Percentiles rank a stretch among this genome's conserved stretches.
Conservation (phyloP, 2,113 vertebrate genomes). For the Tupaia chinensis region DNA sequence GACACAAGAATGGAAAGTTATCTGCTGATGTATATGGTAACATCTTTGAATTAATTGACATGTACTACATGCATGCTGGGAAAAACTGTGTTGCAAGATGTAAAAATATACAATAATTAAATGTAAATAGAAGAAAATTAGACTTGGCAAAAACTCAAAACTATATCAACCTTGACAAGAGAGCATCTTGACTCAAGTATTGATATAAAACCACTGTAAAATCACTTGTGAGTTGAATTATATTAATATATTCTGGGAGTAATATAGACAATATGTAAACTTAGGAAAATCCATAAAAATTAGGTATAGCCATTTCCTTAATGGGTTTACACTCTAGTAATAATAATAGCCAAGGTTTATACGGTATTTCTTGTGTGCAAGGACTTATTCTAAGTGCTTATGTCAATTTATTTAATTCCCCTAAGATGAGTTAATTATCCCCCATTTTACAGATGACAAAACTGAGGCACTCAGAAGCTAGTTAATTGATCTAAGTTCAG, state of each 20-base stretch:
- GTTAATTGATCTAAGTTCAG: background rate
- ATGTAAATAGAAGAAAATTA: background rate
- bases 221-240: background rate
- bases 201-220: slow-evolving; percentile 23
- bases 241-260: background rate
- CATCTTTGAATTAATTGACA: too few species aligned
- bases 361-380: background rate
- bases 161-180: background rate
- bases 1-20: too few species aligned
- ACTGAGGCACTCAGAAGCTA: background rate
- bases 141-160: slow-evolving; percentile 14
- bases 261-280: background rate
- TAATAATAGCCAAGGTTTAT: background rate
- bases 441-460: background rate
- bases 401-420: background rate
- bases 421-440: background rate
- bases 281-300: background rate
- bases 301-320: background rate
- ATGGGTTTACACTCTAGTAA: background rate
- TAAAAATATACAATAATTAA: too few species aligned
- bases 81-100: too few species aligned
- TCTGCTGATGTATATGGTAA: too few species aligned
- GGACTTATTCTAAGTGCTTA: background rate
- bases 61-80: too few species aligned
- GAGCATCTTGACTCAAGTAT: background rate